Base-by-base conservation (phyloP, 2,888 invertebrate species). In the Chydorus sphaericus region DNA sequence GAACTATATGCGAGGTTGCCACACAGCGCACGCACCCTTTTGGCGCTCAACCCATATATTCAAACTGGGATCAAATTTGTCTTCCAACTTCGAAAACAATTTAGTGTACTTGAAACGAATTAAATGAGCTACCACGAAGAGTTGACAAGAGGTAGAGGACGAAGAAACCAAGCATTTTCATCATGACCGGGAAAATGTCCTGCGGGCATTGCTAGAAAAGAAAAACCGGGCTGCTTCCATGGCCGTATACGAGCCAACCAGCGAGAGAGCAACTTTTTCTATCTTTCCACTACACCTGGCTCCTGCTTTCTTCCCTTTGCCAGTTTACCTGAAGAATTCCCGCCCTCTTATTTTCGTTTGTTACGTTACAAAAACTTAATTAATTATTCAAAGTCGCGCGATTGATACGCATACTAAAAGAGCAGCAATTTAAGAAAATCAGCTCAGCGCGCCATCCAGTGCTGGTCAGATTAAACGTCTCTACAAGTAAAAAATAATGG, bases 391-490 rank as follows among this genome's bases (percentile, higher is more conserved):
- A 38, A 3, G 5, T 16, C 18, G 39, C 26, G 26, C 16, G 23
- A 44, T 44, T n/a, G 26, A 26, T 28, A 33, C 14, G 8, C 8
- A 33, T 33, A 33, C 14, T 14, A 23, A 11, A 14, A 6, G 4
- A 23, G 23, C 11, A n/a, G 18, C 1, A 23, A 7, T 20, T 26
- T 1, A 44, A 44, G 10, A 26, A n/a, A n/a, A n/a, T n/a, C 16
- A 44, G 18, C 44, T 44, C 44, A 44, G 44, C 44, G n/a, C n/a
- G 44, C 44, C 44, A 44, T 44, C 44, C 44, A 44, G 44, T 44
- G 44, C n/a, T 44, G 44, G 44, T 44, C 44, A 44, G 44, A 44
- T 44, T 44, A 44, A 44, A 44, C 44, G 23, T n/a, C 44, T n/a
- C 28, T 28, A 44, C n/a, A n/a, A 44, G 28, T 14, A 26, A 28